These are phyloP conservation scores for Ptychobarbus kaznakovi DNA, from an alignment of 2,797 vertebrate species.

Conservation along the genomic window DNA sequence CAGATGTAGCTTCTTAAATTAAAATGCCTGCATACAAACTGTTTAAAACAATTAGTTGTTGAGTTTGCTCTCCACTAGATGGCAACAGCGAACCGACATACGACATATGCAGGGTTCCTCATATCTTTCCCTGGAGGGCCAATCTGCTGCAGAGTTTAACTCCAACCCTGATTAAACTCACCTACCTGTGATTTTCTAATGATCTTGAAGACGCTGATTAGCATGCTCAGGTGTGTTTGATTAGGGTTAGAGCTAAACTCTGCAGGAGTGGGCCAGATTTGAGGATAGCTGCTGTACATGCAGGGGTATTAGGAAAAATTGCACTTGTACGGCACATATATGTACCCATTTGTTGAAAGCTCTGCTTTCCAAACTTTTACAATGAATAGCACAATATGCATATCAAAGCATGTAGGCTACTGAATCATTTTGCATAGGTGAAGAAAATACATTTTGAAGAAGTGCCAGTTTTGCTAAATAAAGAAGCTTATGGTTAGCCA, in stretches of 20 bases:
- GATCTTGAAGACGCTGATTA: too few species aligned
- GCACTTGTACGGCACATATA: not conserved
- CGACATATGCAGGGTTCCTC: too few species aligned
- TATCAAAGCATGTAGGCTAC: not conserved
- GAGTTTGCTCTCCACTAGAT: slow-evolving; percentile 16
- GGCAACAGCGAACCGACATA: not conserved
- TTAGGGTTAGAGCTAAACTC: too few species aligned
- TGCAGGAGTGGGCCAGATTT: too few species aligned
- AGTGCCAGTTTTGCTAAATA: slow-evolving; percentile 2
- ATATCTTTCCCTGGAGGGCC: too few species aligned
- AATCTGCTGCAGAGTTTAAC: too few species aligned
- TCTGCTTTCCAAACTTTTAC: not conserved
- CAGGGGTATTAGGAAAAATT: not conserved
- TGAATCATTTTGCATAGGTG: not conserved
- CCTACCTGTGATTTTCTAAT: too few species aligned
- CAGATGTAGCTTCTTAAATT: not conserved
- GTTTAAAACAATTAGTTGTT: not conserved
- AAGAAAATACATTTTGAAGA: not conserved
- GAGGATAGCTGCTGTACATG: too few species aligned
- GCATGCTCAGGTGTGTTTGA: too few species aligned
- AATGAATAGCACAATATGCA: not conserved
- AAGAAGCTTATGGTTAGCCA: not conserved
- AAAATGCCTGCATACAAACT: not conserved
- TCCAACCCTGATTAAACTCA: too few species aligned
- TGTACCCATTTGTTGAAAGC: not conserved